These are phyloP conservation scores for Heliocidaris tuberculata DNA, from an alignment of 35 echinoderm and acorn worm genomes.

Conservation along the genomic window DNA sequence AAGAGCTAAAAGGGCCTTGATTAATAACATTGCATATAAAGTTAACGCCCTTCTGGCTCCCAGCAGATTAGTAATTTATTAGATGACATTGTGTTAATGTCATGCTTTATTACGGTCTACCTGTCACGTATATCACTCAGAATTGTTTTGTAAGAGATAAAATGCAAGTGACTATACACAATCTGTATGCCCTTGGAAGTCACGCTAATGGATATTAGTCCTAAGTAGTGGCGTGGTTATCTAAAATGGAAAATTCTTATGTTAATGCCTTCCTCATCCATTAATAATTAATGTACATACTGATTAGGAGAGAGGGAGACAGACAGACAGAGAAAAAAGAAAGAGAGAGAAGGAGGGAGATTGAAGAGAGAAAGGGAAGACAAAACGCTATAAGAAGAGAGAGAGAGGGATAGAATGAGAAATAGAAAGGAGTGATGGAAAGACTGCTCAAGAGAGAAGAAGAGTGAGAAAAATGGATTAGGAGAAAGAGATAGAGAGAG, in stretches of 20 bases:
- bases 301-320: not conserved
- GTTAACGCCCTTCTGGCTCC: too few relatives aligned
- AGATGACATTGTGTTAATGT: too few relatives aligned
- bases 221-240: too few relatives aligned
- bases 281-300: not conserved
- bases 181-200: too few relatives aligned
- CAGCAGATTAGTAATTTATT: too few relatives aligned
- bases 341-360: not conserved
- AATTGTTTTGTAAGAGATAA: too few relatives aligned
- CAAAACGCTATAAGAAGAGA: not conserved
- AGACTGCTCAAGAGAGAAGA: not conserved
- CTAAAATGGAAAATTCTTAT: not conserved
- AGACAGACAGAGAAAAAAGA: not conserved
- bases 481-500: not conserved
- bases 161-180: too few relatives aligned
- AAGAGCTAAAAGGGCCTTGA: too few relatives aligned
- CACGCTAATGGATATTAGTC: too few relatives aligned
- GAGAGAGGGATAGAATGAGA: not conserved
- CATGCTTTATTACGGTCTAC: too few relatives aligned
- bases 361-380: not conserved
- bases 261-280: not conserved
- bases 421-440: not conserved
- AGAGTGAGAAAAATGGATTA: not conserved
- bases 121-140: too few relatives aligned
- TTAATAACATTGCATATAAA: too few relatives aligned